Evolutionary conservation across 1,140 invertebrate species (phyloP).

Genomic region (Bombus picipes): DNA sequence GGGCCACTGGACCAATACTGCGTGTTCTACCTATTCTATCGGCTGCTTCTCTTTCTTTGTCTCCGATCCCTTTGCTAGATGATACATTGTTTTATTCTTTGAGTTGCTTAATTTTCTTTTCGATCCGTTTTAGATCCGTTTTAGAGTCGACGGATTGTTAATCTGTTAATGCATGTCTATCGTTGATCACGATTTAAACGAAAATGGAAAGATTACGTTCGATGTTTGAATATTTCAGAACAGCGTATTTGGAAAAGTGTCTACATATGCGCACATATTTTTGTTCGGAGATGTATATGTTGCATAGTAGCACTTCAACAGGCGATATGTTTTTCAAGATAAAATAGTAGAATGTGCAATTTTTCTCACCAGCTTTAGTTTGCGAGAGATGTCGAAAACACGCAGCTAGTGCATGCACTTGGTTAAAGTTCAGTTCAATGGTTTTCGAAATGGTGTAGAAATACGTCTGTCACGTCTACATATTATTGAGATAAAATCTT

Average conservation of each 20-base stretch:
- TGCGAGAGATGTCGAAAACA: too few species aligned
- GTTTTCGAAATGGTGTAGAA: too few species aligned
- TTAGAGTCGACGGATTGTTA: neutral
- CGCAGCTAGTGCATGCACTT: too few species aligned
- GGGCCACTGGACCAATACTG: constrained; percentile 64
- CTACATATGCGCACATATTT: neutral
- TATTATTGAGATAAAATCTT: too few species aligned
- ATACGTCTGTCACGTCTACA: too few species aligned
- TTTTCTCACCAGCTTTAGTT: too few species aligned
- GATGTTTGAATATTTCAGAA: neutral
- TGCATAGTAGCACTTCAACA: too few species aligned
- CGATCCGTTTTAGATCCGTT: neutral
- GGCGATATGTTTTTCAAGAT: too few species aligned
- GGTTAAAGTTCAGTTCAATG: too few species aligned
- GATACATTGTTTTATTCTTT: neutral
- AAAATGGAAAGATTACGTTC: neutral
- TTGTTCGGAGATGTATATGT: too few species aligned
- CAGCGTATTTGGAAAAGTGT: neutral
- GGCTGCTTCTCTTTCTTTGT: neutral
- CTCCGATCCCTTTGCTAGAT: neutral
- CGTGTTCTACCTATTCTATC: constrained; percentile 13
- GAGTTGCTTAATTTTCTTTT: neutral
- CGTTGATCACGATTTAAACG: neutral
- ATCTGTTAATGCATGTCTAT: neutral
- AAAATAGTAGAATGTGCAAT: too few species aligned